A percentile compares a stretch with the other conserved stretches of the same genome.
phyloP scores from a whole-genome alignment of 1,140 invertebrate species.

The Bradysia coprophila region DNA sequence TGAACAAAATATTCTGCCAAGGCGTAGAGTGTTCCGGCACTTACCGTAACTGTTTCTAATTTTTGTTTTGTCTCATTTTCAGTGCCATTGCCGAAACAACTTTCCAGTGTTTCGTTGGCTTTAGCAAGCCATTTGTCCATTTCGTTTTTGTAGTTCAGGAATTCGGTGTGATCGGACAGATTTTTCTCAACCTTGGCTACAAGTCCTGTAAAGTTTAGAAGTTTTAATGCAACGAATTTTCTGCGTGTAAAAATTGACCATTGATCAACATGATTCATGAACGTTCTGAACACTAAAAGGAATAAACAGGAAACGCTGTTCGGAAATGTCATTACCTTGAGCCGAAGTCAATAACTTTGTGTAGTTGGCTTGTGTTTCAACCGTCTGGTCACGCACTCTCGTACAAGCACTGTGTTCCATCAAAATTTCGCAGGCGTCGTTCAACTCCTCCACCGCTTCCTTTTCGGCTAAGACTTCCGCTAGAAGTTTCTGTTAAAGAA shows the following conservation, averaged over 20 bases:
- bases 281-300: neutral
- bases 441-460: slow-evolving; percentile 58
- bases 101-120: slow-evolving; percentile 57
- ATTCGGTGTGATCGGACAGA: slow-evolving; percentile 74
- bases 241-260: slow-evolving; percentile 1
- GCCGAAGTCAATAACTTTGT: slow-evolving; percentile 54
- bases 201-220: slow-evolving; percentile 24
- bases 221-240: too few relatives aligned
- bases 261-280: neutral
- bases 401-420: slow-evolving; percentile 69
- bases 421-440: slow-evolving; percentile 69
- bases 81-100: slow-evolving; percentile 65
- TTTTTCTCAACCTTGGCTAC: slow-evolving; percentile 75
- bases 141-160: slow-evolving; percentile 65
- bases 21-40: too few relatives aligned
- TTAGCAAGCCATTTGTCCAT: slow-evolving; percentile 62
- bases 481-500: slow-evolving; percentile 35
- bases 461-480: slow-evolving; percentile 61
- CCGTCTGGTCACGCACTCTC: slow-evolving; percentile 67
- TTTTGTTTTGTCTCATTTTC: slow-evolving; percentile 60
- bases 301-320: neutral
- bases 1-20: too few relatives aligned
- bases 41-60: slow-evolving; percentile 51
- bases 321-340: slow-evolving; percentile 26
- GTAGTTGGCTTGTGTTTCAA: slow-evolving; percentile 63